Evolutionary conservation across 2,797 vertebrate species (phyloP).

Genomic region (Intellagama lesueurii): DNA sequence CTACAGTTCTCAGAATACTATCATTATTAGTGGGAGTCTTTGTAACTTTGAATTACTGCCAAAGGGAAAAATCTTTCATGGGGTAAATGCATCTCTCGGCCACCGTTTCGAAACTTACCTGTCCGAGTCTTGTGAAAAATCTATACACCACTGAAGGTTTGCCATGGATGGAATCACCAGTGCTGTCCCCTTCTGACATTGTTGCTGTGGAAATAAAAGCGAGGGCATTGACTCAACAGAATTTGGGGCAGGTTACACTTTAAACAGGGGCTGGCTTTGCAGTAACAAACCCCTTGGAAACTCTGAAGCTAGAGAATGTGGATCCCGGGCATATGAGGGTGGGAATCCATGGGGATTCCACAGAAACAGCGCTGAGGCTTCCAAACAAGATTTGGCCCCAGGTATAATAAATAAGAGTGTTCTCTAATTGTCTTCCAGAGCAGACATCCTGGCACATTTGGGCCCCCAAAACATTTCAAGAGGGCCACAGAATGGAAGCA

Average conservation of each 20-base stretch:
- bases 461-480: no score
- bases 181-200: conserved; percentile 99
- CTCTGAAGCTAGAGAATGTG: neutral
- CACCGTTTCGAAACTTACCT: conserved; percentile 82
- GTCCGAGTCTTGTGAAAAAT: conserved; percentile 94
- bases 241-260: neutral
- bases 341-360: neutral
- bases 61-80: no score
- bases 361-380: neutral
- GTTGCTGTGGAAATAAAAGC: conserved; percentile 71
- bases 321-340: no score
- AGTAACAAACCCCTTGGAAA: neutral
- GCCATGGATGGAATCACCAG: conserved; percentile 95
- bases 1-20: no score
- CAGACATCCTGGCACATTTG: no score
- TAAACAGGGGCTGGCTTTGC: neutral
- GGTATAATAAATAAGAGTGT: neutral
- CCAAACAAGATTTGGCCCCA: neutral
- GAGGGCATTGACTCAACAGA: neutral
- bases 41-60: no score
- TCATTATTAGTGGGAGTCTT: no score
- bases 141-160: conserved; percentile 90
- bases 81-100: neutral
- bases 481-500: no score
- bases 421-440: no score